Percentiles rank a stretch among this genome's conserved stretches.
phyloP scores from a whole-genome alignment of 2,113 vertebrate species.

The Phodopus roborovskii region DNA sequence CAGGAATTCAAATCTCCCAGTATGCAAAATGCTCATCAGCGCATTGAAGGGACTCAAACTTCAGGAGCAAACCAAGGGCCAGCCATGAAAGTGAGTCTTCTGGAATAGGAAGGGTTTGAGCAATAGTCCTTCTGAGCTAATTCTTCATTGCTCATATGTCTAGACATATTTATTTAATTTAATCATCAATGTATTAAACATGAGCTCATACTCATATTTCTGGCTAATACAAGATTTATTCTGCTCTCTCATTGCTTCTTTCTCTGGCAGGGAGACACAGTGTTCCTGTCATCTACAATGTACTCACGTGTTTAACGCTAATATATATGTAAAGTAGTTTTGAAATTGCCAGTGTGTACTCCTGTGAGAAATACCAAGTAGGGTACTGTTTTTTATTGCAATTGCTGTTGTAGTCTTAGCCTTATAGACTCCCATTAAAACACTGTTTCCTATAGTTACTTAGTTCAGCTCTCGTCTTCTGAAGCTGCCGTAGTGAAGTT shows the following conservation, averaged over 20 bases:
- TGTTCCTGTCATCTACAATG: neutral
- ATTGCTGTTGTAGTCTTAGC: neutral
- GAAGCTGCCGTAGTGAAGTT: neutral
- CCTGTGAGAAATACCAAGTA: neutral
- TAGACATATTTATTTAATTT: neutral
- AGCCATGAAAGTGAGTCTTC: neutral
- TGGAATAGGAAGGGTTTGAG: neutral
- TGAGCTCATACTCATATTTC: neutral
- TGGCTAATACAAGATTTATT: neutral
- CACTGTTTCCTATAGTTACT: neutral
- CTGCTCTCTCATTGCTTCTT: neutral
- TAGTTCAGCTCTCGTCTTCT: neutral
- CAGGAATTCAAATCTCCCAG: neutral
- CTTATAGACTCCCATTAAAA: neutral
- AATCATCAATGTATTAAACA: neutral
- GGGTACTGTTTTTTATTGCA: neutral
- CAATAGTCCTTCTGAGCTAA: neutral
- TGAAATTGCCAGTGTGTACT: neutral
- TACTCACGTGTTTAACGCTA: constrained; percentile 2
- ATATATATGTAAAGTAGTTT: constrained; percentile 16
- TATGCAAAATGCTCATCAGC: neutral
- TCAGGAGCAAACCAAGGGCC: neutral
- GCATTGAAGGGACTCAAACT: neutral
- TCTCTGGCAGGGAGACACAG: neutral
- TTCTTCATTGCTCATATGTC: neutral